A percentile compares a stretch with the other conserved stretches of the same genome.
Conservation (phyloP, 2,113 vertebrate genomes). For the Papio anubis region DNA sequence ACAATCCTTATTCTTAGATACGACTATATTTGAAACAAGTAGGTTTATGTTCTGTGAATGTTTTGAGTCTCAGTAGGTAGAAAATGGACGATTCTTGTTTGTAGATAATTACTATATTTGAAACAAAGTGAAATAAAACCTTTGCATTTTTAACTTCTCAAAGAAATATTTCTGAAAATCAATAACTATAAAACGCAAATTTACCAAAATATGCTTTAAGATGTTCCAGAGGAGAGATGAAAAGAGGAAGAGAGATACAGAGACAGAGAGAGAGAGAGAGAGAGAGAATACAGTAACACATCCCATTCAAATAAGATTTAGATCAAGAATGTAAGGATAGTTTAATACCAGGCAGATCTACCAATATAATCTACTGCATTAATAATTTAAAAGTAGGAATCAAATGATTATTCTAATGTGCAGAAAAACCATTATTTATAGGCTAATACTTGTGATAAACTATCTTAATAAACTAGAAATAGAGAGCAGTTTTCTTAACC, state of each 20-base stretch:
- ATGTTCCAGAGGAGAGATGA: neutral
- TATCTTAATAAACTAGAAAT: constrained; percentile 8
- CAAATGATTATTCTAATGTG: neutral
- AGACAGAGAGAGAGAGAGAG: neutral
- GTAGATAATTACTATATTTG: constrained; percentile 8
- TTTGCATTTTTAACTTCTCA: constrained; percentile 22
- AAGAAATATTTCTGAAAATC: neutral
- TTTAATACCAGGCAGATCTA: neutral
- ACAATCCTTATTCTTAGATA: constrained; percentile 2
- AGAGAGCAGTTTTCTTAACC: neutral
- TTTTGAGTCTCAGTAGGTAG: neutral
- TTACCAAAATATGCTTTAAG: constrained; percentile 37
- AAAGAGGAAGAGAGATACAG: no score
- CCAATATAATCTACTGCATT: neutral
- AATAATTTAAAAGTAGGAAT: neutral
- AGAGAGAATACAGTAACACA: neutral
- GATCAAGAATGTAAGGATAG: neutral
- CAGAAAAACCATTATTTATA: neutral
- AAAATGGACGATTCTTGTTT: constrained; percentile 7
- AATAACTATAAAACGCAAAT: neutral
- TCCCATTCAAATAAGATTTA: neutral
- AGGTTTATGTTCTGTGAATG: neutral
- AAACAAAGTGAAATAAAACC: neutral
- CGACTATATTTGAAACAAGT: neutral
- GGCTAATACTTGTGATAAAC: neutral